phyloP scores from a whole-genome alignment of 2,797 vertebrate genomes.

The Tragopan temminckii region DNA sequence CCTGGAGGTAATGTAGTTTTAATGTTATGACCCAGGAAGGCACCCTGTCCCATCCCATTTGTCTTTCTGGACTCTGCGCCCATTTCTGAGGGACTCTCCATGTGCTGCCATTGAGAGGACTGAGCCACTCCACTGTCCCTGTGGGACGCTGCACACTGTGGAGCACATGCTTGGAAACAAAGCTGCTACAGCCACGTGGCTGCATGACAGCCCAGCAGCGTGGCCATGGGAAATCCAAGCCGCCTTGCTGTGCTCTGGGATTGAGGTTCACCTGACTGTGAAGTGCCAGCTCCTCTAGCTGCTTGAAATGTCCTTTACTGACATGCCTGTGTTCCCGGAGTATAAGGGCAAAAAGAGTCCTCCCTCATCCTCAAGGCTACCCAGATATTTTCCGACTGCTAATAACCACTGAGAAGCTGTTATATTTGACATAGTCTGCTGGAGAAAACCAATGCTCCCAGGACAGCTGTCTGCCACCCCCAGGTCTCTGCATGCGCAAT shows the following conservation, averaged over 20 bases:
- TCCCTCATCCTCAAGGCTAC: background rate
- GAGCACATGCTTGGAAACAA: background rate
- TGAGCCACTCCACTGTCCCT: background rate
- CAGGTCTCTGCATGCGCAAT: background rate
- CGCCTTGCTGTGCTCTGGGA: background rate
- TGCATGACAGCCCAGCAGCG: background rate
- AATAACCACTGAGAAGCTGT: background rate
- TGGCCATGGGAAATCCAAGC: slow-evolving; percentile 15
- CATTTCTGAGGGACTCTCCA: background rate
- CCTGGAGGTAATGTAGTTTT: background rate
- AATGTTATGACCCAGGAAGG: background rate
- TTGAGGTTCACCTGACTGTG: background rate
- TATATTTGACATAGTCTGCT: background rate
- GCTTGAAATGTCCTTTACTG: background rate
- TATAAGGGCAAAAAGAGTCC: background rate
- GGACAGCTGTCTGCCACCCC: background rate
- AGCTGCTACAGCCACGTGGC: slow-evolving; percentile 48
- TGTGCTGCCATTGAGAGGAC: background rate
- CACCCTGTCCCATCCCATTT: background rate
- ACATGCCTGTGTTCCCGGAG: background rate
- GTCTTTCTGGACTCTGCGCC: background rate
- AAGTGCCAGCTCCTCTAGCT: background rate
- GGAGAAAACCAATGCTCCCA: background rate
- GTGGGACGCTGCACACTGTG: background rate
- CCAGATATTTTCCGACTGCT: background rate